A percentile compares a stretch with the other conserved stretches of the same genome.
Evolutionary conservation across 2,113 vertebrate genomes (phyloP).

Genomic region (Myotis lucifugus): DNA sequence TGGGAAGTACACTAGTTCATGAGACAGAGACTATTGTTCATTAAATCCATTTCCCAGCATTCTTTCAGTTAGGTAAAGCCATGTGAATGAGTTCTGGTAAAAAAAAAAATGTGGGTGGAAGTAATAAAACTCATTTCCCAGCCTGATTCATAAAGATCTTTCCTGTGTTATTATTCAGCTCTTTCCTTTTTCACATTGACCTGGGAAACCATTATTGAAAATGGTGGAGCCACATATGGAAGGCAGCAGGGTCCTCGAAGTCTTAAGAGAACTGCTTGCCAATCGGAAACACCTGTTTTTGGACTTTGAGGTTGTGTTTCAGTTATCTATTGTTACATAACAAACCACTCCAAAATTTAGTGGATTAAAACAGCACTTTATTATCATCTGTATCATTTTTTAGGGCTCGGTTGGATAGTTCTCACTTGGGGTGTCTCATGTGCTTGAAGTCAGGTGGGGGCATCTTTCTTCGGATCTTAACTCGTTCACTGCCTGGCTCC

Average conservation of each 20-base stretch:
- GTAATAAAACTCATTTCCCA: neutral
- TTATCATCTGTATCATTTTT: neutral
- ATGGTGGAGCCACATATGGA: neutral
- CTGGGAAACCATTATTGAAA: neutral
- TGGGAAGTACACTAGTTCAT: neutral
- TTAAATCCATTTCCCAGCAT: neutral
- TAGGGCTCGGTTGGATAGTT: neutral
- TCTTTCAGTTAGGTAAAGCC: neutral
- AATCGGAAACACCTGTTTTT: neutral
- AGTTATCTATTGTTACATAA: neutral
- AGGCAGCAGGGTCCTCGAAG: neutral
- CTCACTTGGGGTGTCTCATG: neutral
- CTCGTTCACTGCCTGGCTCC: neutral
- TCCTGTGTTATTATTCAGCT: neutral
- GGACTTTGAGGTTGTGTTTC: neutral
- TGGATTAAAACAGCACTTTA: neutral
- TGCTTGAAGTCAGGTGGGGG: neutral
- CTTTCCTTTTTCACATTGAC: neutral
- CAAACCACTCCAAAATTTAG: neutral
- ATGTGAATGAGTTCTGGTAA: neutral
- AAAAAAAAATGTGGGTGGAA: neutral
- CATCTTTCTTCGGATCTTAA: neutral
- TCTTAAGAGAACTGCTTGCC: neutral
- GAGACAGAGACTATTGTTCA: neutral
- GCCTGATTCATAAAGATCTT: neutral